Conservation (phyloP, 1,140 invertebrate genomes). For the Mycetomoellerius zeteki region DNA sequence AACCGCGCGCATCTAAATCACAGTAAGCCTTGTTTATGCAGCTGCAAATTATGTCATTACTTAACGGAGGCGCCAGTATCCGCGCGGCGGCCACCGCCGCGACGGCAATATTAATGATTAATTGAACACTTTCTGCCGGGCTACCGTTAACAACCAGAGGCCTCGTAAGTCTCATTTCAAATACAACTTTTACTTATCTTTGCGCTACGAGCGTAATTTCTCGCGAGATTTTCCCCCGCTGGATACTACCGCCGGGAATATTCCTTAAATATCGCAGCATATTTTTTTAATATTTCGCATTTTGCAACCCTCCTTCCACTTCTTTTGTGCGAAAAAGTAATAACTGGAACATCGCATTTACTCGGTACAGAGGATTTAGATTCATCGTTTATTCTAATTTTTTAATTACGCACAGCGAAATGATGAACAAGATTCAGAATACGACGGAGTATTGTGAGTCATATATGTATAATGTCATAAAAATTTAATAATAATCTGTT, state of each 20-base stretch:
- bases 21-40: slow-evolving; percentile 81
- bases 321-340: neutral
- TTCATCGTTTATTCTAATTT: neutral
- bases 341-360: slow-evolving; percentile 7
- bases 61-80: slow-evolving; percentile 67
- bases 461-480: neutral
- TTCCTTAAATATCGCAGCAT: slow-evolving; percentile 31
- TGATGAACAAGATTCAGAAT: neutral
- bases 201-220: slow-evolving; percentile 35
- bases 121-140: slow-evolving; percentile 49
- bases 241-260: slow-evolving; percentile 6
- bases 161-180: slow-evolving; percentile 23
- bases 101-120: slow-evolving; percentile 69
- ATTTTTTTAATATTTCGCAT: slow-evolving; percentile 24
- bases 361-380: neutral
- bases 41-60: slow-evolving; percentile 83
- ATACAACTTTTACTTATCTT: slow-evolving; percentile 56
- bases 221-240: slow-evolving; percentile 14
- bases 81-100: neutral
- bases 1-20: slow-evolving; percentile 80
- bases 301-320: neutral
- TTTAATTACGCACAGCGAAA: neutral
- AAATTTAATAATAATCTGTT: neutral
- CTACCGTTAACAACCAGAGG: slow-evolving; percentile 13
- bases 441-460: neutral